Percentiles rank a stretch among this genome's conserved stretches.
phyloP scores from a whole-genome alignment of 2,113 vertebrate genomes.

The Columba livia region DNA sequence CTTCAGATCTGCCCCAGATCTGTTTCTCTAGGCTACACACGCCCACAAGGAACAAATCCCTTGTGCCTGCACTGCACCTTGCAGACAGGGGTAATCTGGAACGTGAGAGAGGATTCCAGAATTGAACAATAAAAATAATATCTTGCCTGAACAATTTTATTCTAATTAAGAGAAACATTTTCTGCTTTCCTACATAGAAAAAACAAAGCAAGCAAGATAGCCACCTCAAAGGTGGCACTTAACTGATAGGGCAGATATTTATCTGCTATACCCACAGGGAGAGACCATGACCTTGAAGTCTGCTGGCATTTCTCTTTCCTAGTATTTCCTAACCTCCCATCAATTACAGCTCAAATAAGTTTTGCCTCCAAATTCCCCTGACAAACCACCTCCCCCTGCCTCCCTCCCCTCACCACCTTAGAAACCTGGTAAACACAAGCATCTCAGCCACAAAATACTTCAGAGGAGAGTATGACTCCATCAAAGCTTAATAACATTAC shows the following conservation, averaged over 20 bases:
- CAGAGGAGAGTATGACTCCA: slow-evolving; percentile 37
- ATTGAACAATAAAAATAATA: neutral
- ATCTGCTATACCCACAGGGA: neutral
- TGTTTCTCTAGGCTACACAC: neutral
- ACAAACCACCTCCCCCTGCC: neutral
- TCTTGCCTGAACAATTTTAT: neutral
- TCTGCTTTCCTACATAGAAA: neutral
- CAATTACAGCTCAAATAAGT: slow-evolving; percentile 57
- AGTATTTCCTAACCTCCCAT: neutral
- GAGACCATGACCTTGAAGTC: neutral
- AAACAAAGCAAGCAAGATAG: neutral
- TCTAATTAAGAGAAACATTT: neutral
- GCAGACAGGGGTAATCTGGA: neutral
- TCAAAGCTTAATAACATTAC: slow-evolving; percentile 61
- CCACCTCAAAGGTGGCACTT: neutral
- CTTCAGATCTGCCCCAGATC: neutral
- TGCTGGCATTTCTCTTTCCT: neutral
- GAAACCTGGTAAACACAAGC: slow-evolving; percentile 35
- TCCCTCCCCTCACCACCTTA: neutral
- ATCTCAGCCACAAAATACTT: slow-evolving; percentile 54
- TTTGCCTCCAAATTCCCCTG: slow-evolving; percentile 5
- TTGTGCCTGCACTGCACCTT: neutral
- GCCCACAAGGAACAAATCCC: neutral
- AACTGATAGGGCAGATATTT: neutral
- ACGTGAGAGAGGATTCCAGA: neutral